phyloP scores from a whole-genome alignment of 2,888 invertebrate genomes.

The Cordilura impudica region DNA sequence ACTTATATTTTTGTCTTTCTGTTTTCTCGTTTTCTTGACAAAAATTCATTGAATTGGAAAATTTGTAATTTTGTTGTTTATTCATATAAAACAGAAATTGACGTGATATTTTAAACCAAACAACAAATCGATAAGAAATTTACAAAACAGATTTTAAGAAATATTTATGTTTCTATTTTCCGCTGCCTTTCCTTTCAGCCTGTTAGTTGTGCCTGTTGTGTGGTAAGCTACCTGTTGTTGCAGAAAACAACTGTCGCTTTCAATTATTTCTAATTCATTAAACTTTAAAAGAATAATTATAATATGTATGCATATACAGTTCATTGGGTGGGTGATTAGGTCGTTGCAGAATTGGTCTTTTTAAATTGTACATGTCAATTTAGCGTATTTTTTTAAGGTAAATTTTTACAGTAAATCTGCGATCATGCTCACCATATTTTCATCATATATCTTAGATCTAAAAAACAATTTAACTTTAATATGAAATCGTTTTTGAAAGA shows the following conservation, averaged over 20 bases:
- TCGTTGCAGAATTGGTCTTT: slow-evolving; percentile 19
- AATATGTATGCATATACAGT: slow-evolving; percentile 4
- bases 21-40: slow-evolving; percentile 11
- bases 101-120: slow-evolving; percentile 20
- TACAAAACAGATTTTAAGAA: neutral
- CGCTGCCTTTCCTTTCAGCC: neutral
- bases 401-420: too few species aligned
- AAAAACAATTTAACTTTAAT: too few species aligned
- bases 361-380: too few species aligned
- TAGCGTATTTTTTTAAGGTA: too few species aligned
- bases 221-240: neutral
- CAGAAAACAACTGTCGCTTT: slow-evolving; percentile 33
- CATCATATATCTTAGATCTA: too few species aligned
- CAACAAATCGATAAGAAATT: neutral
- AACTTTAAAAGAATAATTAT: slow-evolving; percentile 26
- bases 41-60: slow-evolving; percentile 49
- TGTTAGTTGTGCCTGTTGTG: neutral
- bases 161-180: neutral
- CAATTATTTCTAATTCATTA: slow-evolving; percentile 51
- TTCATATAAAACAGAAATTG: slow-evolving; percentile 20
- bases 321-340: slow-evolving; percentile 46
- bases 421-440: too few species aligned
- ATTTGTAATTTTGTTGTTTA: slow-evolving; percentile 40
- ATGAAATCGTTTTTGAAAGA: too few species aligned
- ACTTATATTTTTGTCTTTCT: neutral